Evolutionary conservation across 2,113 vertebrate genomes (phyloP).

Genomic region (Lampris incognitus): DNA sequence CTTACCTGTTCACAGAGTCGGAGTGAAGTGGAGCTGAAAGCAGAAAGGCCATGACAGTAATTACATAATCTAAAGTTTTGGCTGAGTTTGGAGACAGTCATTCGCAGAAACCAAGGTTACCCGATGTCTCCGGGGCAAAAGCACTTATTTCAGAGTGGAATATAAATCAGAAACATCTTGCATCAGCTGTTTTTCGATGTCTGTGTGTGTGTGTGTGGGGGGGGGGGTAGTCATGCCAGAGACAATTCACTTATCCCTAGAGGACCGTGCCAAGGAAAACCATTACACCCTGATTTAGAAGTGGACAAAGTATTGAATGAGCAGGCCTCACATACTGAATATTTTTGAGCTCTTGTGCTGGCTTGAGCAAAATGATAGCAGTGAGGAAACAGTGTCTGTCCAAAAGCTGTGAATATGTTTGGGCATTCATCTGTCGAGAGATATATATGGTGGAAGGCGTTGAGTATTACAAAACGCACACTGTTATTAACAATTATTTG

Average conservation of each 20-base stretch:
- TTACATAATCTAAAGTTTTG: constrained; percentile 1
- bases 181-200: background rate
- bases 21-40: background rate
- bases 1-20: background rate
- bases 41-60: background rate
- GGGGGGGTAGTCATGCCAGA: constrained; percentile 3
- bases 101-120: constrained; percentile 31
- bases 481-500: too few relatives aligned
- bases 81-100: background rate
- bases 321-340: constrained; percentile 19
- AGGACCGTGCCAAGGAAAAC: constrained; percentile 26
- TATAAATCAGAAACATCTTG: constrained; percentile 38
- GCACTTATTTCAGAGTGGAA: constrained; percentile 15
- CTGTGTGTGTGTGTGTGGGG: background rate
- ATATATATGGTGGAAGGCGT: too few relatives aligned
- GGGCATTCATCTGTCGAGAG: too few relatives aligned
- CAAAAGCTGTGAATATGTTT: too few relatives aligned
- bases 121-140: constrained; percentile 2
- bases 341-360: background rate
- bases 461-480: too few relatives aligned
- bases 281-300: constrained; percentile 8
- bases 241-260: constrained; percentile 36
- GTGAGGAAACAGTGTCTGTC: background rate
- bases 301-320: constrained; percentile 10
- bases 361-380: background rate